A percentile compares a stretch with the other conserved stretches of the same genome.
Evolutionary conservation across 2,797 vertebrate genomes (phyloP).

Genomic region (Crenuchus spilurus): DNA sequence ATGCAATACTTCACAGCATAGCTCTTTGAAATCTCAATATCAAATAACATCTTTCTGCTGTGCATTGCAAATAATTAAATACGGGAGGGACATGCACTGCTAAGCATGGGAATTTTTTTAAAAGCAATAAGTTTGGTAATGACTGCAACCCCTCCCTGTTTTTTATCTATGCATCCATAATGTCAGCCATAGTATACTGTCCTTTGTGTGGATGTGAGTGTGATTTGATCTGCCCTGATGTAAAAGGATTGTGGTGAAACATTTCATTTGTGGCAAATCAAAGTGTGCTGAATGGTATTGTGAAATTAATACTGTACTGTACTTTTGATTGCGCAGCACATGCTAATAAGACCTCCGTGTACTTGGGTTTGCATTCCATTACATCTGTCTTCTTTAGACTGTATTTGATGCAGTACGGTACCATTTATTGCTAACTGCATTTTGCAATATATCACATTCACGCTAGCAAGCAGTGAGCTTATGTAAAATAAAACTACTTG

Average conservation of each 20-base stretch:
- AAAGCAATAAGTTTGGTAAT: constrained; percentile 84
- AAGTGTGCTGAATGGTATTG: constrained; percentile 40
- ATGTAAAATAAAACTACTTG: constrained; percentile 23
- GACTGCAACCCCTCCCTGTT: constrained; percentile 73
- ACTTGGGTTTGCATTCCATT: constrained; percentile 58
- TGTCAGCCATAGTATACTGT: constrained; percentile 78
- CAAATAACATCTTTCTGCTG: constrained; percentile 75
- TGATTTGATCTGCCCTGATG: constrained; percentile 43
- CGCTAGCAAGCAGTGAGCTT: constrained; percentile 28
- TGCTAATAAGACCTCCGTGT: constrained; percentile 44
- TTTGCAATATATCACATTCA: constrained; percentile 49
- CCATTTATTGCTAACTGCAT: constrained; percentile 39
- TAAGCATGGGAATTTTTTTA: constrained; percentile 65
- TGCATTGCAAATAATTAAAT: constrained; percentile 76
- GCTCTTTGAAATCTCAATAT: constrained; percentile 71
- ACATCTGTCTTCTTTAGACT: constrained; percentile 27
- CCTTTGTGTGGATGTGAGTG: constrained; percentile 73
- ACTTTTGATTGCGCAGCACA: constrained; percentile 43
- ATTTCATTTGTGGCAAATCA: constrained; percentile 48
- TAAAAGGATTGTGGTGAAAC: constrained; percentile 44
- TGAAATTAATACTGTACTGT: constrained; percentile 43
- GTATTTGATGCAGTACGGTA: constrained; percentile 39
- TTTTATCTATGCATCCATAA: constrained; percentile 84
- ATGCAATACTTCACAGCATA: constrained; percentile 80
- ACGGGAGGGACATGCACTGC: constrained; percentile 69